Conservation (phyloP, 2,797 vertebrate genomes). For the Serranus cabrilla region DNA sequence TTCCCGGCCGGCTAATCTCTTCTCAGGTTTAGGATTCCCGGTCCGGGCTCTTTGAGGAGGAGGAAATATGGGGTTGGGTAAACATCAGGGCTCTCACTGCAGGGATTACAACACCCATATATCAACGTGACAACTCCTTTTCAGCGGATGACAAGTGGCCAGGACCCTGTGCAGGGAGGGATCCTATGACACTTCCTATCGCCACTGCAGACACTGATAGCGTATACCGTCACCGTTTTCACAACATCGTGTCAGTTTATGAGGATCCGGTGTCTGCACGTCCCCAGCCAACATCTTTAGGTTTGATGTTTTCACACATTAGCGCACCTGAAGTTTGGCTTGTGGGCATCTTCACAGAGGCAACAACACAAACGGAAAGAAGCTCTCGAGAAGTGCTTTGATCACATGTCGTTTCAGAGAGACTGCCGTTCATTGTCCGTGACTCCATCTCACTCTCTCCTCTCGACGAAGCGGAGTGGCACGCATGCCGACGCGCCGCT, state of each 20-base stretch:
- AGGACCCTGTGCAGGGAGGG: conserved; percentile 74
- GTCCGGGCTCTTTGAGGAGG: conserved; percentile 82
- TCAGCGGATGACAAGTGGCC: conserved; percentile 86
- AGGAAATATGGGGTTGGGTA: conserved; percentile 88
- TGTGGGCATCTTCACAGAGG: conserved; percentile 56
- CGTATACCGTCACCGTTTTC: conserved; percentile 75
- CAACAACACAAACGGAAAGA: conserved; percentile 49
- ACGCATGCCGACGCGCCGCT: conserved; percentile 21
- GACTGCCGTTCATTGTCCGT: conserved; percentile 40
- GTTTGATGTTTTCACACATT: conserved; percentile 60
- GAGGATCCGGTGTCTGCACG: conserved; percentile 58
- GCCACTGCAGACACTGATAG: conserved; percentile 73
- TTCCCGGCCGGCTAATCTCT: conserved; percentile 85
- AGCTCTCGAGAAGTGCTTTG: conserved; percentile 61
- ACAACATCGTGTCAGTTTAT: conserved; percentile 73
- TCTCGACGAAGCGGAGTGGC: conserved; percentile 32
- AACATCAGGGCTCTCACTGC: conserved; percentile 88
- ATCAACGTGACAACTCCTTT: conserved; percentile 89
- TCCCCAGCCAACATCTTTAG: conserved; percentile 54
- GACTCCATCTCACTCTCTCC: conserved; percentile 64
- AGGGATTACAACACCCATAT: conserved; percentile 88
- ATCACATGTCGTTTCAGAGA: conserved; percentile 53
- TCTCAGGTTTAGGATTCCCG: conserved; percentile 87
- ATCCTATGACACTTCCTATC: conserved; percentile 87
- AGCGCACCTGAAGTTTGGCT: conserved; percentile 64